Conservation (phyloP, 2,797 vertebrate species). For the Tauraco hartlaubi region DNA sequence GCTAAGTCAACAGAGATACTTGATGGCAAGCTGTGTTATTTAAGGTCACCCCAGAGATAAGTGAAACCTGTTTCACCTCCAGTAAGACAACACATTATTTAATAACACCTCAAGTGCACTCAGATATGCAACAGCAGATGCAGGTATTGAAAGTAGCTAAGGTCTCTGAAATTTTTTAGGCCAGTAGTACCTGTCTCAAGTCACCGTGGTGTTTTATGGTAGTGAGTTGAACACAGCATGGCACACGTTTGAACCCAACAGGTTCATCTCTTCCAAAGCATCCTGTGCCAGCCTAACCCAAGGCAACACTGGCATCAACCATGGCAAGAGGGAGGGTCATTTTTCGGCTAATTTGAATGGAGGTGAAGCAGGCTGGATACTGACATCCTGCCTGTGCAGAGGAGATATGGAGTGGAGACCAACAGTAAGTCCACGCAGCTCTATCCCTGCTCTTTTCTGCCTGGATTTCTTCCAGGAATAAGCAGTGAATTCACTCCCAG, state of each 20-base stretch:
- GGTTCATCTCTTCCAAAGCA: neutral
- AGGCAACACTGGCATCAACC: neutral
- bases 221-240: neutral
- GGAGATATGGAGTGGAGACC: neutral
- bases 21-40: neutral
- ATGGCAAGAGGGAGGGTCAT: neutral
- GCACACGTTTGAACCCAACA: neutral
- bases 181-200: neutral
- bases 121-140: neutral
- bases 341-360: neutral
- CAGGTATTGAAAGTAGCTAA: neutral
- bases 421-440: accelerated
- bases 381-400: neutral
- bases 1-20: neutral
- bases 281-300: neutral
- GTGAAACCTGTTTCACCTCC: neutral
- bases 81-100: neutral
- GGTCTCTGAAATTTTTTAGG: neutral
- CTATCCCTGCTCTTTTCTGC: neutral
- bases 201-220: neutral
- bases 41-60: neutral
- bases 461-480: neutral
- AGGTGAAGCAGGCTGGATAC: neutral
- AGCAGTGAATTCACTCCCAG: neutral
- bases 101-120: neutral